A percentile compares a stretch with the other conserved stretches of the same genome.
phyloP scores from a whole-genome alignment of 2,113 vertebrate genomes.

The Gymnorhina tibicen region DNA sequence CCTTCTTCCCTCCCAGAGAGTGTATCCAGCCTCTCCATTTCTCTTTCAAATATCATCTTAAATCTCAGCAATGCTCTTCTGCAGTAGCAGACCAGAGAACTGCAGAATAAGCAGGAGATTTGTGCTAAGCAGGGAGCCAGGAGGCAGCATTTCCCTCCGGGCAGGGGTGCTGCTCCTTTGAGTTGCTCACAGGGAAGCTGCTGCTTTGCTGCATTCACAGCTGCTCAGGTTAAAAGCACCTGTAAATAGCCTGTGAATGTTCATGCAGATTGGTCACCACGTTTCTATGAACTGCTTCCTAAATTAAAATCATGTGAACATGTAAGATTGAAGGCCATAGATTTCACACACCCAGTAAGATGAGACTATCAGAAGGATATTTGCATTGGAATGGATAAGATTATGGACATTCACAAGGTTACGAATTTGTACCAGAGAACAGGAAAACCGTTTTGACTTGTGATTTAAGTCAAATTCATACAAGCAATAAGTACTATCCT shows the following conservation, averaged over 20 bases:
- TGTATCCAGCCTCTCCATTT: conserved; percentile 7
- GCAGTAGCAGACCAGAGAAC: neutral
- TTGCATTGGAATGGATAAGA: neutral
- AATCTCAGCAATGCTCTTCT: neutral
- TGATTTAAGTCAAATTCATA: neutral
- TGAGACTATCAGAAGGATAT: neutral
- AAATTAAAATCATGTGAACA: neutral
- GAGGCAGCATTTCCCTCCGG: neutral
- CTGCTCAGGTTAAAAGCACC: neutral
- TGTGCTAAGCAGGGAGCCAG: conserved; percentile 9
- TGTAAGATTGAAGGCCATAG: accelerated
- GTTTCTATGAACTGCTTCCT: neutral
- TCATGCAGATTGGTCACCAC: neutral
- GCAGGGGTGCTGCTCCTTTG: neutral
- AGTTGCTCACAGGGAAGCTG: neutral
- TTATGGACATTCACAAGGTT: neutral
- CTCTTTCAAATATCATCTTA: neutral
- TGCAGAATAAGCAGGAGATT: conserved; percentile 13
- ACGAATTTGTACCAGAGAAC: neutral
- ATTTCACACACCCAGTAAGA: neutral
- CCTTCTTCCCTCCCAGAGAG: neutral
- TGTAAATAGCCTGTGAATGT: neutral
- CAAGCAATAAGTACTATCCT: neutral
- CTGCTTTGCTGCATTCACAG: neutral
- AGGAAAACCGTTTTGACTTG: neutral